These are phyloP conservation scores for Simalia tracyae DNA, from an alignment of 2,797 vertebrate species.

Conservation along the genomic window DNA sequence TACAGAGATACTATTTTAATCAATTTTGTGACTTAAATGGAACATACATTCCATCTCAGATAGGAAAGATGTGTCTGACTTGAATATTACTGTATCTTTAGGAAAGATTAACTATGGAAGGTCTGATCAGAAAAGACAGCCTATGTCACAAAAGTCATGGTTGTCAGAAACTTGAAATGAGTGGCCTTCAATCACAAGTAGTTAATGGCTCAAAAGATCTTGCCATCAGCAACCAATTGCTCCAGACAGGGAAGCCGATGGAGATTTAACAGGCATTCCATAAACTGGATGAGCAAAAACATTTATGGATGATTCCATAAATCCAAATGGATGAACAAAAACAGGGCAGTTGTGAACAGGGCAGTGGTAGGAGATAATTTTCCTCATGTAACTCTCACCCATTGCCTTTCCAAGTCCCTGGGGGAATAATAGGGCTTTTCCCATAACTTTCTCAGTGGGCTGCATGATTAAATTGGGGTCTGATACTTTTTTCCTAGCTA, in stretches of 20 bases:
- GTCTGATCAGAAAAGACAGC: not conserved
- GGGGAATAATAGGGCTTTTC: not conserved
- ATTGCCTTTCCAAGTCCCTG: not conserved
- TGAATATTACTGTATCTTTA: not conserved
- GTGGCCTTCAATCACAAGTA: too few relatives aligned
- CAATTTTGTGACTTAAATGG: not conserved
- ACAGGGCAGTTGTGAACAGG: not conserved
- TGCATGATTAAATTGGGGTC: not conserved
- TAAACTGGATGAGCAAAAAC: not conserved
- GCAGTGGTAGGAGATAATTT: not conserved
- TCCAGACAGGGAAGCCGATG: not conserved
- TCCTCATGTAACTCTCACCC: not conserved
- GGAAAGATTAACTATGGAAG: not conserved
- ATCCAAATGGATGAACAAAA: not conserved
- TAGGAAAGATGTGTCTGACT: not conserved
- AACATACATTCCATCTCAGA: not conserved
- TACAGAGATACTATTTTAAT: not conserved
- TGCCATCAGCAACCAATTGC: not conserved
- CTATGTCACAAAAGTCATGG: too few relatives aligned
- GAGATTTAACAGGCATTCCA: not conserved
- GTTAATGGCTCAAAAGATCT: not conserved
- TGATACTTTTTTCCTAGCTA: not conserved
- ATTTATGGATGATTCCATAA: too few relatives aligned
- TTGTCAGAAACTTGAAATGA: too few relatives aligned
- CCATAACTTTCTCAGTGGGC: not conserved